Percentiles rank a stretch among this genome's conserved stretches.
Conservation (phyloP, 2,113 vertebrate species). For the Notarius quadriscutis region DNA sequence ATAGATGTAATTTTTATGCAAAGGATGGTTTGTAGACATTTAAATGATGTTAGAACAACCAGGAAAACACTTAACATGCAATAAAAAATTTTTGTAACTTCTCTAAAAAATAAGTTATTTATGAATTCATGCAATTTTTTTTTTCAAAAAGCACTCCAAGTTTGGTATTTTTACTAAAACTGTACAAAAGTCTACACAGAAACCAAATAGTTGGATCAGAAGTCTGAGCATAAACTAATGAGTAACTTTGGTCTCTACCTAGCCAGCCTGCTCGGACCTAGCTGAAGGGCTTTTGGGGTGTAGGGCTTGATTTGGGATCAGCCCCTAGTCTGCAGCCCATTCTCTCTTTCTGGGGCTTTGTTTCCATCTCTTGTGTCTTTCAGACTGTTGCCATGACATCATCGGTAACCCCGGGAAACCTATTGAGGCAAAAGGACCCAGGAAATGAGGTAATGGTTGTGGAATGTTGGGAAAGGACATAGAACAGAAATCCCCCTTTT, state of each 20-base stretch:
- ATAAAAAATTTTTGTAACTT: neutral
- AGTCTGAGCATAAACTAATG: neutral
- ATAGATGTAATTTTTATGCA: neutral
- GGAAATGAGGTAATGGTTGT: conserved; percentile 70
- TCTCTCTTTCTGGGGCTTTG: conserved; percentile 17
- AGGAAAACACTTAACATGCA: neutral
- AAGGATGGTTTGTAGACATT: neutral
- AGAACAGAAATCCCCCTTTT: conserved; percentile 14
- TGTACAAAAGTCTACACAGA: neutral
- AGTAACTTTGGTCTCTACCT: neutral
- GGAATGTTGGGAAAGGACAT: conserved; percentile 67
- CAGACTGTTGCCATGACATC: conserved; percentile 67
- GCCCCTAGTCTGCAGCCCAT: neutral
- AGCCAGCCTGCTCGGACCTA: neutral
- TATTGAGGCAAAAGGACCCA: conserved; percentile 63
- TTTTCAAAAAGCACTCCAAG: neutral
- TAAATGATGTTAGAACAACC: neutral
- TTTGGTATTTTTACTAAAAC: neutral
- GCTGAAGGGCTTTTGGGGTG: neutral
- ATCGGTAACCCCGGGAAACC: conserved; percentile 67
- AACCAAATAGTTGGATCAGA: neutral
- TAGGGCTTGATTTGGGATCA: conserved; percentile 13
- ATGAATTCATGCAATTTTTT: neutral
- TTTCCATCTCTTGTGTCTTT: conserved; percentile 52
- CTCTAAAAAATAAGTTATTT: neutral